Conservation (phyloP, 2,888 invertebrate genomes). For the Drosophila neonasuta region DNA sequence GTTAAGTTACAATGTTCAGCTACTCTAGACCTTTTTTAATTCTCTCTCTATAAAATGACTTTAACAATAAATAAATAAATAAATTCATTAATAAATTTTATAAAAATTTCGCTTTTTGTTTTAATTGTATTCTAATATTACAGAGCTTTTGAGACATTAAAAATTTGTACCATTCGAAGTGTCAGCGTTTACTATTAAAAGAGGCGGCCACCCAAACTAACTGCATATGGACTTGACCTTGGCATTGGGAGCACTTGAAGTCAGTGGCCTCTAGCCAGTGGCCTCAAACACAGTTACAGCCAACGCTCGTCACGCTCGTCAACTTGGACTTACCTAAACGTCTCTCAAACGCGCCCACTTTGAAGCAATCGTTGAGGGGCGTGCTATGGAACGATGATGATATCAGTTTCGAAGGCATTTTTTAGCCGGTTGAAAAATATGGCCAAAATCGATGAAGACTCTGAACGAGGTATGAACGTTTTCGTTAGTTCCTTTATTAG, state of each 20-base stretch:
- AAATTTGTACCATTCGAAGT: too few species aligned
- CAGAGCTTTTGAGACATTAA: too few species aligned
- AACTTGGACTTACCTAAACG: constrained; percentile 83
- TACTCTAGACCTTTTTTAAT: too few species aligned
- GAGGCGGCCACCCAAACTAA: neutral
- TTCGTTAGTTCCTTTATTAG: constrained; percentile 48
- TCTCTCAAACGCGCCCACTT: constrained; percentile 83
- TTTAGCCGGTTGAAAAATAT: constrained; percentile 48
- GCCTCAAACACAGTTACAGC: constrained; percentile 8
- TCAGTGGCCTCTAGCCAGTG: constrained; percentile 30
- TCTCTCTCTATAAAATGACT: too few species aligned
- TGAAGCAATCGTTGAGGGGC: constrained; percentile 79
- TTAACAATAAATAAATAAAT: too few species aligned
- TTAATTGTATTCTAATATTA: too few species aligned
- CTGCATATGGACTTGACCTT: constrained; percentile 35
- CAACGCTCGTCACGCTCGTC: constrained; percentile 10
- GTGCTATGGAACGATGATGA: constrained; percentile 80
- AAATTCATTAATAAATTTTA: too few species aligned
- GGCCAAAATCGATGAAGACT: constrained; percentile 64
- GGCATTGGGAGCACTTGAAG: constrained; percentile 17
- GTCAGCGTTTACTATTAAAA: too few species aligned
- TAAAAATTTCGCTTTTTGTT: too few species aligned
- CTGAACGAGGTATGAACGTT: constrained; percentile 45
- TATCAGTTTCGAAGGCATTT: constrained; percentile 80
- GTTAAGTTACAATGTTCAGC: too few species aligned